Percentiles rank a stretch among this genome's conserved stretches.
Conservation (phyloP, 2,888 invertebrate genomes). For the Empis livida region DNA sequence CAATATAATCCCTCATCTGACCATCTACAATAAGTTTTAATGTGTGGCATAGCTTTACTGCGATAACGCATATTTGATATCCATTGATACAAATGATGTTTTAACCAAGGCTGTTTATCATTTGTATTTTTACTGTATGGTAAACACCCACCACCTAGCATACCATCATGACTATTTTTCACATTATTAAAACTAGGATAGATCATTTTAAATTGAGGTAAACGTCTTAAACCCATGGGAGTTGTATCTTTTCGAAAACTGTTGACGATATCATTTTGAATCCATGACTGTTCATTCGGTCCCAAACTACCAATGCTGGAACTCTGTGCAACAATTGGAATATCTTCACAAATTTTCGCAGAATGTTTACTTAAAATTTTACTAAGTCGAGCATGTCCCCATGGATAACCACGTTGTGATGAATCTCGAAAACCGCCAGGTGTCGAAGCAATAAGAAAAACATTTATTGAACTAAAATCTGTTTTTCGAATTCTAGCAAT, state of each 20-base stretch:
- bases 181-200: conserved; percentile 80
- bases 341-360: conserved; percentile 39
- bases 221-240: conserved; percentile 39
- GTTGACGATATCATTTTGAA: conserved; percentile 59
- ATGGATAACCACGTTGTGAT: conserved; percentile 38
- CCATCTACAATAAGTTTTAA: conserved; percentile 75
- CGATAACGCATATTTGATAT: conserved; percentile 53
- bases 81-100: conserved; percentile 70
- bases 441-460: conserved; percentile 70
- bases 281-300: conserved; percentile 54
- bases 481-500: conserved; percentile 55
- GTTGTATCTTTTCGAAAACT: conserved; percentile 42
- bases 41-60: conserved; percentile 86
- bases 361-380: conserved; percentile 54
- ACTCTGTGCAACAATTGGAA: conserved; percentile 73
- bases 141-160: conserved; percentile 74
- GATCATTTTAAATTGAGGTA: conserved; percentile 48
- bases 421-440: conserved; percentile 66
- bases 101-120: conserved; percentile 75
- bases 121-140: conserved; percentile 71
- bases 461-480: conserved; percentile 74
- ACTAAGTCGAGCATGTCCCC: conserved; percentile 50
- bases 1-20: conserved; percentile 55
- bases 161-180: conserved; percentile 66
- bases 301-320: conserved; percentile 87